A percentile compares a stretch with the other conserved stretches of the same genome.
These are phyloP conservation scores for Clusia tigrina DNA, from an alignment of 2,888 invertebrate species.

Conservation along the genomic window DNA sequence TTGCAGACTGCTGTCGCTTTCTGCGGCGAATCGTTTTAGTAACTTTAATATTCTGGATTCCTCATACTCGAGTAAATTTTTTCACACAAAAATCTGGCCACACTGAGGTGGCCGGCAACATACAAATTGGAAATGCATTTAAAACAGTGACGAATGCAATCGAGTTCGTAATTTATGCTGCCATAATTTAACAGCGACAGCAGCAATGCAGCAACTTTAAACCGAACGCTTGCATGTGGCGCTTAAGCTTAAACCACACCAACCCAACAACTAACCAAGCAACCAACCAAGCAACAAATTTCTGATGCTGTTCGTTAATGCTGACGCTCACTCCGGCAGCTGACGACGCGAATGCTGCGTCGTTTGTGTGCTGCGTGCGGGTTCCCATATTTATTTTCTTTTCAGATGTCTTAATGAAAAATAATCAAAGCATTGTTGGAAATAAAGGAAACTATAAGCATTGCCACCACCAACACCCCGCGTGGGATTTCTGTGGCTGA, in stretches of 20 bases:
- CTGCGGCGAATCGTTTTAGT: neutral
- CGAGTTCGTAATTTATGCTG: neutral
- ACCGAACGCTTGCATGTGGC: neutral
- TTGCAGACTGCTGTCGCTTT: too few relatives aligned
- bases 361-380: neutral
- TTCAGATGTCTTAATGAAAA: too few relatives aligned
- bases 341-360: neutral
- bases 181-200: neutral
- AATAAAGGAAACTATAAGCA: too few relatives aligned
- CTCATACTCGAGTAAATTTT: too few relatives aligned
- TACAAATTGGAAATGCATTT: neutral
- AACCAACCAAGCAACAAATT: conserved; percentile 1
- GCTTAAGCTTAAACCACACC: neutral
- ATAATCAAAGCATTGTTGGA: too few relatives aligned
- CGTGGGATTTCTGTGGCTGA: too few relatives aligned
- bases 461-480: too few relatives aligned
- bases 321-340: neutral
- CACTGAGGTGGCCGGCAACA: too few relatives aligned
- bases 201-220: neutral
- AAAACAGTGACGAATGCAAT: neutral
- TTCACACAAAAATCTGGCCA: too few relatives aligned
- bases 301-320: neutral
- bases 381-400: too few relatives aligned
- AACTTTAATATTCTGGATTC: neutral
- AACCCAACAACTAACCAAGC: neutral